Evolutionary conservation across 2,888 invertebrate species (phyloP).

Genomic region (Carpatolechia fugitivella): DNA sequence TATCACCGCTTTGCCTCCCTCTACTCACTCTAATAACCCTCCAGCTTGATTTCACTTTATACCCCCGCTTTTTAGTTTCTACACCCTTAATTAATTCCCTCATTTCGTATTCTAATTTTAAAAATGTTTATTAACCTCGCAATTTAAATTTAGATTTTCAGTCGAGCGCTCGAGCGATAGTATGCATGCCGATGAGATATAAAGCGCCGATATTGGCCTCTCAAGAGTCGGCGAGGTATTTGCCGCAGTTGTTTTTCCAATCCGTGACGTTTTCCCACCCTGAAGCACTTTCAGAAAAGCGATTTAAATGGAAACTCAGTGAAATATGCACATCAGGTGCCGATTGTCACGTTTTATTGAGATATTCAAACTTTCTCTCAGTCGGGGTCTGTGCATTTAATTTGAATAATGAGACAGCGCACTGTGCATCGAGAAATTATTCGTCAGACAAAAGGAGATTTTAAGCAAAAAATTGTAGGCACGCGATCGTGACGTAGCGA

Average conservation of each 20-base stretch:
- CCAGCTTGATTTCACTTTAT: conserved; percentile 62
- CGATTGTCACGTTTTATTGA: conserved; percentile 73
- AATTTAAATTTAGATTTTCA: conserved; percentile 53
- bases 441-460: conserved; percentile 23
- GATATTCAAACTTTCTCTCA: conserved; percentile 67
- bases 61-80: conserved; percentile 50
- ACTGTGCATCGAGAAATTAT: conserved; percentile 49
- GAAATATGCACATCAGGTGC: conserved; percentile 71
- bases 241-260: conserved; percentile 54
- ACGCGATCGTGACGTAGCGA: conserved; percentile 45
- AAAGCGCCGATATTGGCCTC: conserved; percentile 58
- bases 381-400: conserved; percentile 60
- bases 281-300: conserved; percentile 45
- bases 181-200: conserved; percentile 62
- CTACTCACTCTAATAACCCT: conserved; percentile 59
- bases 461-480: conserved; percentile 18
- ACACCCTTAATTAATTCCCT: conserved; percentile 60
- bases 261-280: conserved; percentile 51
- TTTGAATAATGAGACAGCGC: conserved; percentile 65
- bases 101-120: conserved; percentile 41
- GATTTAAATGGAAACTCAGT: conserved; percentile 71
- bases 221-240: conserved; percentile 54
- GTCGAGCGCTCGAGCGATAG: conserved; percentile 51
- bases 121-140: conserved; percentile 24
- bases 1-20: conserved; percentile 64